A percentile compares a stretch with the other conserved stretches of the same genome.
These are phyloP conservation scores for Solea senegalensis DNA, from an alignment of 2,113 vertebrate species.

Conservation along the genomic window DNA sequence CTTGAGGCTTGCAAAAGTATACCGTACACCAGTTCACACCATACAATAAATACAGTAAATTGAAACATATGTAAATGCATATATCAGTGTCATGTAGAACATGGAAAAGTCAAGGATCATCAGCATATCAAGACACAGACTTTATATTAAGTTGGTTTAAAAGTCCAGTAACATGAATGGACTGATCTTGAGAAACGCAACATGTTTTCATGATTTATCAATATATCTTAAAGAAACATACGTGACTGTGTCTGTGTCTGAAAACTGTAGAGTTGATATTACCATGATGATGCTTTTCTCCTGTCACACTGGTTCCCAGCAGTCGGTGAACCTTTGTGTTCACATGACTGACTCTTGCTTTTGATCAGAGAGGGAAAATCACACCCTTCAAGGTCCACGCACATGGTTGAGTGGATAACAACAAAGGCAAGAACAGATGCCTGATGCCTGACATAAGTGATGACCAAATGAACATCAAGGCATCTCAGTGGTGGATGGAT, in stretches of 20 bases:
- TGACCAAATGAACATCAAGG: background rate
- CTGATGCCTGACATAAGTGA: slow-evolving; percentile 1
- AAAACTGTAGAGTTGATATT: background rate
- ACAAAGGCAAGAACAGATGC: slow-evolving; percentile 26
- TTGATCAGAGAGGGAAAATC: slow-evolving; percentile 25
- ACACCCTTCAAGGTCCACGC: background rate
- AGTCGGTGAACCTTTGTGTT: background rate
- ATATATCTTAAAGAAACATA: background rate
- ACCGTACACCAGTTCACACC: too few species aligned
- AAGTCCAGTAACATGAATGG: too few species aligned
- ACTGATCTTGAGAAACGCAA: too few species aligned
- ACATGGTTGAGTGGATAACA: slow-evolving; percentile 15
- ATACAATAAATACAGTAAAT: too few species aligned
- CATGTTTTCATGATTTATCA: too few species aligned
- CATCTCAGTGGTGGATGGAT: too few species aligned
- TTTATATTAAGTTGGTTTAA: too few species aligned
- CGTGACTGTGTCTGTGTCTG: background rate
- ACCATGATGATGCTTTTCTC: background rate
- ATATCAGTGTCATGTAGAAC: too few species aligned
- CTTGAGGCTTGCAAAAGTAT: too few species aligned
- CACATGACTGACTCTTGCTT: slow-evolving; percentile 4
- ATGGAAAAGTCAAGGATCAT: too few species aligned
- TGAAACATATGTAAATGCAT: too few species aligned
- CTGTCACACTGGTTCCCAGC: slow-evolving; percentile 1
- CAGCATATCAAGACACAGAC: too few species aligned